Conservation (phyloP, 2,113 vertebrate genomes). For the Myiopsitta monachus region DNA sequence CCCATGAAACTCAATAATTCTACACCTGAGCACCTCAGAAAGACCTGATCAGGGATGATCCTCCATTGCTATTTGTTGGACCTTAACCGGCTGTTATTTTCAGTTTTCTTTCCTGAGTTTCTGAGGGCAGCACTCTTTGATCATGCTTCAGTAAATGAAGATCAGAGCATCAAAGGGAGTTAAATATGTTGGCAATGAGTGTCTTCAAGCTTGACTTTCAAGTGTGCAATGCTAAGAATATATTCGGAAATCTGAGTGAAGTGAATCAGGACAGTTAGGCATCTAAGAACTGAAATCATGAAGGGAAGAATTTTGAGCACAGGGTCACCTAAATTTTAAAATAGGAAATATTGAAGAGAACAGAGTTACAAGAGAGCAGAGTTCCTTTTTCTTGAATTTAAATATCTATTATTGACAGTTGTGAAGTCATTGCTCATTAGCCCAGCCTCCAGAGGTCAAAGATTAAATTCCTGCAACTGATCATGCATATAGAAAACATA, state of each 20-base stretch:
- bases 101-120: neutral
- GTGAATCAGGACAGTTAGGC: neutral
- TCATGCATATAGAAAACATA: neutral
- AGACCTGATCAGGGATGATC: neutral
- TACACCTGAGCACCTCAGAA: neutral
- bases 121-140: constrained; percentile 33
- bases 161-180: constrained; percentile 60
- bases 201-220: constrained; percentile 37
- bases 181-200: constrained; percentile 38
- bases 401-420: neutral
- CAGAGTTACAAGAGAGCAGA: neutral
- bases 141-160: constrained; percentile 46
- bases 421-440: neutral
- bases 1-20: neutral
- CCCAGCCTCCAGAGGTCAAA: neutral
- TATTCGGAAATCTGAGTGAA: constrained; percentile 2
- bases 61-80: neutral
- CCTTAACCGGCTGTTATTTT: constrained; percentile 17
- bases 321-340: neutral
- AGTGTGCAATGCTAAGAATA: constrained; percentile 7
- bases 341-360: neutral
- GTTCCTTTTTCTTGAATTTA: neutral
- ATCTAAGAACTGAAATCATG: neutral
- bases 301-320: neutral
- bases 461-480: neutral